phyloP scores from a whole-genome alignment of 2,113 vertebrate genomes.

The Todiramphus saurophagus region DNA sequence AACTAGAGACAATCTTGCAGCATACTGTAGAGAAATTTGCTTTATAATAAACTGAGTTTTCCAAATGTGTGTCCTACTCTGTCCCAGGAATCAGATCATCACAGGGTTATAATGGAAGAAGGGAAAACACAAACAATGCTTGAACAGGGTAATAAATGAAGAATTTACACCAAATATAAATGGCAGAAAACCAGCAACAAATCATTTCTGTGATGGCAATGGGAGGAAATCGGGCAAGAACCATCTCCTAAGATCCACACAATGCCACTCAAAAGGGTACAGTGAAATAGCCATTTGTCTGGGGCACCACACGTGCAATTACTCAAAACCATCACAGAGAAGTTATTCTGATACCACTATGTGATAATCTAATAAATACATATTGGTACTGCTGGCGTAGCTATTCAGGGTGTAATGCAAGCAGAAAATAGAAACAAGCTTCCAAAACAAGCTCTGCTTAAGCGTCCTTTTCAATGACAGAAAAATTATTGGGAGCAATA shows the following conservation, averaged over 20 bases:
- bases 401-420: not conserved
- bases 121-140: not conserved
- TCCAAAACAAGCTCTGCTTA: conserved; percentile 25
- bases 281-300: not conserved
- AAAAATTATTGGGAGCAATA: not conserved
- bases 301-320: not conserved
- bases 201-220: not conserved
- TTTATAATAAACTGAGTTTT: not conserved
- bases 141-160: not conserved
- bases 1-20: not conserved
- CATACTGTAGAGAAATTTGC: not conserved
- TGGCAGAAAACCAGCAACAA: not conserved
- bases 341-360: not conserved
- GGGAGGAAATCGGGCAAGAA: not conserved
- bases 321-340: not conserved
- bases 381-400: not conserved
- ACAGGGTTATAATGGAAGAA: not conserved
- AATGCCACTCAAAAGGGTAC: not conserved
- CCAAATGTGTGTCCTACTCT: not conserved
- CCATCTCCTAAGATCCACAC: not conserved
- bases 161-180: not conserved
- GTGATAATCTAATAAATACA: not conserved
- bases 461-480: not conserved
- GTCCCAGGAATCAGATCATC: not conserved
- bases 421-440: conserved; percentile 27